A percentile compares a stretch with the other conserved stretches of the same genome.
Conservation (phyloP, 2,888 invertebrate species). For the Nematopogon swammerdamellus region DNA sequence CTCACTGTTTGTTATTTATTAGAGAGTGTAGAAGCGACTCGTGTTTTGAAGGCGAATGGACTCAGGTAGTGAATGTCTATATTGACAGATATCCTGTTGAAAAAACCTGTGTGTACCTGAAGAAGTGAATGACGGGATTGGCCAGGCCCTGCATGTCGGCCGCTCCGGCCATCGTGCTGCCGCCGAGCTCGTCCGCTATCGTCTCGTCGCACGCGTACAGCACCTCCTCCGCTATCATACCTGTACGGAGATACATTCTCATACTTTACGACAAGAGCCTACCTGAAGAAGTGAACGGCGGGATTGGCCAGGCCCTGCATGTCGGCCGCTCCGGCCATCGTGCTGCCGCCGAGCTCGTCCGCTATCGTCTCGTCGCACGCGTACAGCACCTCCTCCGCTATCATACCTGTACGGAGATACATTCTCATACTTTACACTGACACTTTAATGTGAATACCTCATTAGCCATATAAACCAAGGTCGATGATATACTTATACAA, state of each 20-base stretch:
- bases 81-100: too few species aligned
- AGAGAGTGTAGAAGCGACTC: too few species aligned
- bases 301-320: conserved; percentile 70
- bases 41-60: too few species aligned
- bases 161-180: conserved; percentile 23
- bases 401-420: conserved; percentile 59
- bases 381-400: conserved; percentile 92
- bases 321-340: conserved; percentile 26
- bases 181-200: conserved; percentile 49
- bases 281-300: conserved; percentile 94
- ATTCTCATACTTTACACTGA: background rate
- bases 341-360: conserved; percentile 44
- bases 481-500: too few species aligned
- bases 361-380: conserved; percentile 82
- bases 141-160: conserved; percentile 59
- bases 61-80: too few species aligned
- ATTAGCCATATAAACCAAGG: too few species aligned
- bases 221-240: conserved; percentile 94
- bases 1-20: too few species aligned
- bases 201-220: conserved; percentile 88
- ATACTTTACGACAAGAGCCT: too few species aligned
- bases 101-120: too few species aligned
- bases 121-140: conserved; percentile 94
- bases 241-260: too few species aligned
- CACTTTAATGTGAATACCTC: too few species aligned